A percentile compares a stretch with the other conserved stretches of the same genome.
These are phyloP conservation scores for Pempheris klunzingeri DNA, from an alignment of 2,797 vertebrate species.

Conservation along the genomic window DNA sequence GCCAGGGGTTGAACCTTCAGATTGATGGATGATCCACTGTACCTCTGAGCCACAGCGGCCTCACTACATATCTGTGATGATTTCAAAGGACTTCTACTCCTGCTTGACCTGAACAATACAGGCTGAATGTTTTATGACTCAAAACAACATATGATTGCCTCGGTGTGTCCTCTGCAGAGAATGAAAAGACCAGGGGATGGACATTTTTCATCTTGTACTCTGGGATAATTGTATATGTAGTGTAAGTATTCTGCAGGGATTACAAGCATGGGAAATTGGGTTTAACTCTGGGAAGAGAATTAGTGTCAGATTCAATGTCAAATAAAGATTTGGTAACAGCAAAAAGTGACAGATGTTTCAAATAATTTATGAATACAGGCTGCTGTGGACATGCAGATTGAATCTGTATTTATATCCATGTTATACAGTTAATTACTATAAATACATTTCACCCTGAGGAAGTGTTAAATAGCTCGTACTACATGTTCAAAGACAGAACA, in stretches of 20 bases:
- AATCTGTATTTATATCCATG: conserved; percentile 15
- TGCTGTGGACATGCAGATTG: conserved; percentile 9
- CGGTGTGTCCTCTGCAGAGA: conserved; percentile 32
- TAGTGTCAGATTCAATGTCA: conserved; percentile 44
- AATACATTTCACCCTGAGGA: conserved; percentile 2
- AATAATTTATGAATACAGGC: conserved; percentile 15
- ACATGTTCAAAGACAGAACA: not conserved
- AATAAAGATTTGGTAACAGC: conserved; percentile 42
- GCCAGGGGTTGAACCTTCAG: too few relatives aligned
- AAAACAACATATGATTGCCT: conserved; percentile 15
- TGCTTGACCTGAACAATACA: conserved; percentile 8
- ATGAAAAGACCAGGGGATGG: conserved; percentile 27
- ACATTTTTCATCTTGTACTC: conserved; percentile 50
- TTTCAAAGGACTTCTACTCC: conserved; percentile 11
- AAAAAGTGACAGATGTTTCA: conserved; percentile 23
- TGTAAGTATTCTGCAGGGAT: conserved; percentile 58
- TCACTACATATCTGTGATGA: too few relatives aligned
- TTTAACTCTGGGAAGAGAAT: conserved; percentile 58
- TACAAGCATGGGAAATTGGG: conserved; percentile 54
- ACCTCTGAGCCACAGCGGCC: too few relatives aligned
- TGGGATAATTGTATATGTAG: conserved; percentile 62
- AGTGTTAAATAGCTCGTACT: conserved; percentile 3
- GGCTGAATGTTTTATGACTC: conserved; percentile 7
- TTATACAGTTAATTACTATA: conserved; percentile 12
- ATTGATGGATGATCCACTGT: too few relatives aligned